Evolutionary conservation across 2,113 vertebrate genomes (phyloP), one percentile per base, ranked within the genome.

Genomic region (Hymenochirus boettgeri): DNA sequence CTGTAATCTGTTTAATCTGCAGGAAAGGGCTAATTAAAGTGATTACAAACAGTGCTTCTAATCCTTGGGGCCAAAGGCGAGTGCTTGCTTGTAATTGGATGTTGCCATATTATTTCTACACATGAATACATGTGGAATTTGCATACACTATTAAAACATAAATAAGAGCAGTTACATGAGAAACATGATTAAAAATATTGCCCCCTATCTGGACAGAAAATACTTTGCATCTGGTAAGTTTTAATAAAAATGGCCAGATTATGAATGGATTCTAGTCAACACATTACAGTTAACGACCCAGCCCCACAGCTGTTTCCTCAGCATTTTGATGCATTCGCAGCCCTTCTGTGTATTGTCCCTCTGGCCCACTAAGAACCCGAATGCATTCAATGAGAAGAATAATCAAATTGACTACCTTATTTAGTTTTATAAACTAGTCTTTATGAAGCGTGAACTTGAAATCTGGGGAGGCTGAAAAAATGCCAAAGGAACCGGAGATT

Each of bases 381-480:
- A 75, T 70, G 70, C 71, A 65, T 77, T 73, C 1, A 1, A 70
- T 70, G 70, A 77, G 66, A 62, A 74, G 76, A 75, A 81, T 77
- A n/a, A n/a, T 80, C 70, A 77, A 70, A 80, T 79, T 65, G 42
- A 47, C 64, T 62, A 48, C 55, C 58, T 77, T 47, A n/a, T 35
- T 70, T 60, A 59, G 25, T 65, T 71, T 74, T 61, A 60, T 9
- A 74, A 55, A 59, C 74, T 66, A 69, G 64, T 73, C 62, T 72
- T 53, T 71, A 73, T 70, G 76, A 76, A 77, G 71, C 58, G 74
- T 74, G 76, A 75, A 82, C 77, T 71, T 80, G 73, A 76, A 70
- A 77, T 65, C 60, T 76, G 71, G 74, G 70, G 65, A 76, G 63
- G 75, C 73, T 75, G 70, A 47, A 74, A n/a, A n/a, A 78, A 73